A percentile compares a stretch with the other conserved stretches of the same genome.
Evolutionary conservation across 1,140 invertebrate genomes (phyloP).

Genomic region (Conus betulinus): DNA sequence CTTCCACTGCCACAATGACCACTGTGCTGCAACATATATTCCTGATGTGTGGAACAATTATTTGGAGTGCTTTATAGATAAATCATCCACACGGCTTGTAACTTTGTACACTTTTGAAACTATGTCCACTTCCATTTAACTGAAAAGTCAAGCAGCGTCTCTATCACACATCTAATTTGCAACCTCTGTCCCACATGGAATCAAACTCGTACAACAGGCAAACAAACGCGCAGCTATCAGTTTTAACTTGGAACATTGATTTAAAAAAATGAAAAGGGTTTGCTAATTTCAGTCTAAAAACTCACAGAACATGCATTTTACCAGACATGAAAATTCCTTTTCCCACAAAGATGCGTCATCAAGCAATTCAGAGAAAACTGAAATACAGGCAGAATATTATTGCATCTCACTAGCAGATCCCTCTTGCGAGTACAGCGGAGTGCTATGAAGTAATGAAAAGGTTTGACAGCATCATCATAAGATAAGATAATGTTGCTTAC

Average conservation of each 20-base stretch:
- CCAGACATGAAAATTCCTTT: neutral
- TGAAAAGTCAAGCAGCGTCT: neutral
- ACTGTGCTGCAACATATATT: constrained; percentile 3
- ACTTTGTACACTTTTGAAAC: neutral
- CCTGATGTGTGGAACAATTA: neutral
- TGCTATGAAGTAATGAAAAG: too few relatives aligned
- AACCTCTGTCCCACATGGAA: too few relatives aligned
- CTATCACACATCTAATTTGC: too few relatives aligned
- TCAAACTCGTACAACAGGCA: neutral
- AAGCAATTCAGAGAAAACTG: neutral
- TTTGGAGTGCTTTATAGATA: neutral
- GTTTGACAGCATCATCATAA: too few relatives aligned
- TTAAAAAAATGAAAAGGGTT: neutral
- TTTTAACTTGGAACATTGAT: neutral
- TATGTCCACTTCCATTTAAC: neutral
- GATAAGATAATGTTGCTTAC: too few relatives aligned
- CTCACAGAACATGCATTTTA: neutral
- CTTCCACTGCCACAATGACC: neutral
- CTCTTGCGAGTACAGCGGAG: neutral
- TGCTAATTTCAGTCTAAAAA: neutral
- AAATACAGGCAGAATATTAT: neutral
- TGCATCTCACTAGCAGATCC: neutral
- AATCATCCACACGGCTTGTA: neutral
- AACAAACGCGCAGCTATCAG: neutral
- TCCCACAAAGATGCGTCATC: too few relatives aligned